Percentiles rank a stretch among this genome's conserved stretches.
phyloP scores from a whole-genome alignment of 1,140 invertebrate species.

The Conus betulinus region DNA sequence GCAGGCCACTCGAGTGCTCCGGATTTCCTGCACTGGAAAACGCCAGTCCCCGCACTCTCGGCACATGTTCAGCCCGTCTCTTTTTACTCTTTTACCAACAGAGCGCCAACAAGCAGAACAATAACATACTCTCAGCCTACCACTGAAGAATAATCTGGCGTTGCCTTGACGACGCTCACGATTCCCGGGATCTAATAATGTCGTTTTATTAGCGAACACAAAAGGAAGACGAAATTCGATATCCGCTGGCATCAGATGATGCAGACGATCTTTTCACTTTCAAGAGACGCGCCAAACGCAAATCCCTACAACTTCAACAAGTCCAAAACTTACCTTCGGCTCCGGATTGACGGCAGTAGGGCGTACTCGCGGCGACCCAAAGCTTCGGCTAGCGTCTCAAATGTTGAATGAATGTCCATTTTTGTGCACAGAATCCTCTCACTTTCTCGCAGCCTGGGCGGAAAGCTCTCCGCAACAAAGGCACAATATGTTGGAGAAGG shows the following conservation, averaged over 20 bases:
- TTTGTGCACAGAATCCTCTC: constrained; percentile 30
- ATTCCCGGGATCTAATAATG: not conserved
- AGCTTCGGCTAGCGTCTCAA: constrained; percentile 97
- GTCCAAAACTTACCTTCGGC: constrained; percentile 68
- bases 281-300: constrained; percentile 37
- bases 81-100: too few relatives aligned
- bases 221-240: constrained; percentile 38
- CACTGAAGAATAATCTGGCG: constrained; percentile 1
- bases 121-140: not conserved
- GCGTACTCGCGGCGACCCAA: constrained; percentile 95
- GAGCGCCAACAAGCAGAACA: not conserved
- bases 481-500: constrained; percentile 44
- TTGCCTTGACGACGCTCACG: constrained; percentile 15
- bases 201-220: constrained; percentile 29
- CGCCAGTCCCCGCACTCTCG: not conserved
- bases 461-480: constrained; percentile 37
- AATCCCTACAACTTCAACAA: constrained; percentile 41
- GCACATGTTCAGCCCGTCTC: not conserved
- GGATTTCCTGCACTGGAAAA: not conserved
- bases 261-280: constrained; percentile 26
- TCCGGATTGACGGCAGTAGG: constrained; percentile 77
- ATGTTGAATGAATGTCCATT: constrained; percentile 98
- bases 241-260: constrained; percentile 23
- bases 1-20: not conserved
- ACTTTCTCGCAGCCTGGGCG: constrained; percentile 11